A percentile compares a stretch with the other conserved stretches of the same genome.
phyloP scores from a whole-genome alignment of 2,797 vertebrate genomes.

The Bradypodion ventrale region DNA sequence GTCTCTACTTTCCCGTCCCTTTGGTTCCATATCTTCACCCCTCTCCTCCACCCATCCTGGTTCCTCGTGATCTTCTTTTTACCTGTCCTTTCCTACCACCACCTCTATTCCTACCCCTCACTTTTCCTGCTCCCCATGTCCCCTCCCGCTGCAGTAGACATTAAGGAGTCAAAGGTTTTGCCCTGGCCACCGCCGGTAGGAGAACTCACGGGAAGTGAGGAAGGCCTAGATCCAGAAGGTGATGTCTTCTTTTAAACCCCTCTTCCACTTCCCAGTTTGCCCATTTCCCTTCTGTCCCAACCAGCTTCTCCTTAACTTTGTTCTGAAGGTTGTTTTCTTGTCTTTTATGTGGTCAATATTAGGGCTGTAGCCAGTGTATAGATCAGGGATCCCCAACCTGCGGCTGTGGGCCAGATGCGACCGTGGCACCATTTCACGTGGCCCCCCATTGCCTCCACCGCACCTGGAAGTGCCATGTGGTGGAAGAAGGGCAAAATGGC shows the following conservation, averaged over 20 bases:
- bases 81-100: no score
- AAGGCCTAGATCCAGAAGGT: constrained; percentile 78
- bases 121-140: not conserved
- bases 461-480: no score
- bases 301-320: no score
- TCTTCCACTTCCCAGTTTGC: not conserved
- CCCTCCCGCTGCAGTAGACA: constrained; percentile 62
- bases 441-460: no score
- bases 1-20: constrained; percentile 6
- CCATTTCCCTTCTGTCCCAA: not conserved
- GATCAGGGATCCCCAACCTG: no score
- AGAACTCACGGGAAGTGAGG: constrained; percentile 74
- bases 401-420: no score
- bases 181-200: constrained; percentile 80
- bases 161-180: constrained; percentile 77
- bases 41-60: not conserved
- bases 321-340: not conserved
- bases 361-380: not conserved
- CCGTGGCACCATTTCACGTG: no score
- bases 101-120: not conserved
- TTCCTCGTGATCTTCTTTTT: not conserved
- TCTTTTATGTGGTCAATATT: no score
- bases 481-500: no score
- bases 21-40: not conserved
- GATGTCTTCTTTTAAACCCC: constrained; percentile 65